A percentile compares a stretch with the other conserved stretches of the same genome.
phyloP scores from a whole-genome alignment of 2,888 invertebrate species.

The Dendrolimus pini region DNA sequence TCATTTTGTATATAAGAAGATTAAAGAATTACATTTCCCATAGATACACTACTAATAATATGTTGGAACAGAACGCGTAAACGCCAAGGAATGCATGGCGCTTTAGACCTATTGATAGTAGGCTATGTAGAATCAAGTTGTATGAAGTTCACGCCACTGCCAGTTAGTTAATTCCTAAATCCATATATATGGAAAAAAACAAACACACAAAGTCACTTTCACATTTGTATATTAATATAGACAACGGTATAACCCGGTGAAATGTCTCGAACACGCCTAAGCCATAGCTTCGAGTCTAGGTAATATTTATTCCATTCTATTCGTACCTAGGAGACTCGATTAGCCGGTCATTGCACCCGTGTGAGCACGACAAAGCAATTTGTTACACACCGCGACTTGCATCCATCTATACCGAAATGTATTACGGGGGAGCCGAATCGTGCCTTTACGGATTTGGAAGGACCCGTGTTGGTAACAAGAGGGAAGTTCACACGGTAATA shows the following conservation, averaged over 20 bases:
- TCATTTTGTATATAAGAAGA: too few relatives aligned
- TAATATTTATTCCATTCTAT: neutral
- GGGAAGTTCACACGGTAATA: slow-evolving; percentile 4
- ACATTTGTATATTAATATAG: too few relatives aligned
- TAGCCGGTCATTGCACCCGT: slow-evolving; percentile 22
- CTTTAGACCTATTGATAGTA: too few relatives aligned
- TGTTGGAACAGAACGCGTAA: too few relatives aligned
- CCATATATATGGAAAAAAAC: too few relatives aligned
- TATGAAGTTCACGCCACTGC: too few relatives aligned
- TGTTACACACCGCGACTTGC: slow-evolving; percentile 14
- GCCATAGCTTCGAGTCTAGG: neutral
- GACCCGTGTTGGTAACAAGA: slow-evolving; percentile 1
- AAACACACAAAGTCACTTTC: too few relatives aligned
- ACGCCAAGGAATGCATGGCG: too few relatives aligned
- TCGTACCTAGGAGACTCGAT: slow-evolving; percentile 11
- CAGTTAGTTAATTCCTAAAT: too few relatives aligned
- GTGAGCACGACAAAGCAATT: slow-evolving; percentile 13
- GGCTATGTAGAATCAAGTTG: too few relatives aligned
- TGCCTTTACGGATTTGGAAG: neutral
- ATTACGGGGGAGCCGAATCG: neutral
- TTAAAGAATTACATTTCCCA: too few relatives aligned
- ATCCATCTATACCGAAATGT: neutral
- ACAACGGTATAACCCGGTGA: neutral
- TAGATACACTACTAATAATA: too few relatives aligned
- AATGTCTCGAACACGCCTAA: neutral